A percentile compares a stretch with the other conserved stretches of the same genome.
phyloP scores from a whole-genome alignment of 1,140 invertebrate species.

The Bombus affinis region DNA sequence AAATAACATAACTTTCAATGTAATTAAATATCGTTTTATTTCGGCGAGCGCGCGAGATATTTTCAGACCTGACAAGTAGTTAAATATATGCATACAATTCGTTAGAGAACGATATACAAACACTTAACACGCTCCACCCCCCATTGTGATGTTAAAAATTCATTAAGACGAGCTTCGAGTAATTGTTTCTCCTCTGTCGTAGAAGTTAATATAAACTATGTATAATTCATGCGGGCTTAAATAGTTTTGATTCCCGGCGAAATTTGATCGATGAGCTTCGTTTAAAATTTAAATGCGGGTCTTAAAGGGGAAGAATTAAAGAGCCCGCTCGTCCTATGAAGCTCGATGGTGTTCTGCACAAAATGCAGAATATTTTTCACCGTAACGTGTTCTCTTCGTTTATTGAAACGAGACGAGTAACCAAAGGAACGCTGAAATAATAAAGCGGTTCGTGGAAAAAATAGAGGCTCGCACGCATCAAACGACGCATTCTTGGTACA shows the following conservation, averaged over 20 bases:
- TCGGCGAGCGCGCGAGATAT: not conserved
- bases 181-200: constrained; percentile 48
- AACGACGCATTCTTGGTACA: not conserved
- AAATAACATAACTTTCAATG: not conserved
- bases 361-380: not conserved
- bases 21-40: not conserved
- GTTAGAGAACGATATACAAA: not conserved
- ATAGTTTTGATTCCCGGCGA: constrained; percentile 71
- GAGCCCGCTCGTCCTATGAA: not conserved
- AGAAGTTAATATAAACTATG: constrained; percentile 57
- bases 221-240: constrained; percentile 74
- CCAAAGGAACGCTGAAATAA: not conserved
- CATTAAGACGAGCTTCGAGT: constrained; percentile 44
- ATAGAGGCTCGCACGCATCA: not conserved
- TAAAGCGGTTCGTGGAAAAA: not conserved
- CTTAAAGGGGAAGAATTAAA: constrained; percentile 58
- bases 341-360: not conserved
- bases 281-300: constrained; percentile 74
- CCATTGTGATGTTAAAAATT: constrained; percentile 35
- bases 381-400: not conserved
- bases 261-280: constrained; percentile 63
- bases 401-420: not conserved
- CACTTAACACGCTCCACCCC: not conserved
- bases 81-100: not conserved
- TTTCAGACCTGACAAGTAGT: not conserved